Evolutionary conservation across 2,888 invertebrate genomes (phyloP), one percentile per base, ranked within the genome.

Genomic region (Melanostoma scalare): DNA sequence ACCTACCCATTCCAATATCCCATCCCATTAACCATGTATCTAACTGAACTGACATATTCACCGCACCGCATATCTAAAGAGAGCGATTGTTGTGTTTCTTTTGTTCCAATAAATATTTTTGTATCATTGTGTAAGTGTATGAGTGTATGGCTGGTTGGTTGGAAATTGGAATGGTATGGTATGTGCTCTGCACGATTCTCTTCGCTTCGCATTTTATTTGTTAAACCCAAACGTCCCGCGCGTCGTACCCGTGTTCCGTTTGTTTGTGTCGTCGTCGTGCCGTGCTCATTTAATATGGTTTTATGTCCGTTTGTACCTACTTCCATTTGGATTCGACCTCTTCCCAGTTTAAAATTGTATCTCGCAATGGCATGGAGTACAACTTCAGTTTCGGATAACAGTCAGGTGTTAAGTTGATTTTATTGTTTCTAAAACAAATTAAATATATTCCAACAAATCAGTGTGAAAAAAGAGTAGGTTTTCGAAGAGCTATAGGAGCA

Each of bases 121-220:
- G 67, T 30, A 67, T 67, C 48, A 48, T 35, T 61, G 8, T 40
- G 55, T 20, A 50, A 53, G 52, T 75, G 79, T 84, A 52, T 71
- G 65, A 67, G 68, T 81, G 75, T 10, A n/a, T 48, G 10, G n/a
- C 20, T 31, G 67, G 42, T 5, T n/a, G 36, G 58, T 38, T 44
- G 50, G 20, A 20, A 20, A 35, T 8, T 38, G 33, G 53, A n/a
- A 3, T 38, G 4, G 58, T 44, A 42, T 58, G 65, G 61, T 50
- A 67, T 61, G 63, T 61, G 73, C 50, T 71, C 73, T 35, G 20
- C 20, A 55, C 33, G 52, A 52, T 35, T 46, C 44, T 4, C 35
- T 36, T 73, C 73, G 77, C 77, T 73, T 71, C 65, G 73, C 69
- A 78, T 82, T 82, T 77, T 73, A 82, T 82, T 82, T 84, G 71